Base-by-base conservation (phyloP, 2,797 vertebrate genomes). In the Hydrocynus forskahlii region DNA sequence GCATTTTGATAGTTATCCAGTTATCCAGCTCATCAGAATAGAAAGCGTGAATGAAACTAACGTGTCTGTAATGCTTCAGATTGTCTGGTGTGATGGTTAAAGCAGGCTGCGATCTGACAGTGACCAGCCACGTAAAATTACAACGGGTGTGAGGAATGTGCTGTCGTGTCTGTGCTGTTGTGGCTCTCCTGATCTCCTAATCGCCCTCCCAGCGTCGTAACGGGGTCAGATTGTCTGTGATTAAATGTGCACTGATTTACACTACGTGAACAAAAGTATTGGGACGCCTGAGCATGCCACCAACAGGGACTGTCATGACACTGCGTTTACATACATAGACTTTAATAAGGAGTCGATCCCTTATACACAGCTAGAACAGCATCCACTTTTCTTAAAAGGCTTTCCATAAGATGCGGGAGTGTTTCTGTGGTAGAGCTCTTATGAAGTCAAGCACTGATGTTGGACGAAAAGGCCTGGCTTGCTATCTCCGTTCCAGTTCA, bases 81-180 rank as follows among this genome's bases (percentile, higher is more conserved):
- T 63, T 13, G 25, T 68, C 63, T 76, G 75, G 12, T 78, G 40
- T n/a, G 23, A 25, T 14, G 67, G 50, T 29, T 19, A 29, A 52
- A 59, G 10, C 21, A 70, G 17, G 14, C 25, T 29, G 6, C 5
- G 63, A 66, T 19, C 63, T 67, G 23, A 38, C 21, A 4, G 71
- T 17, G 2, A 62, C 21, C 2, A 0, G 3, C 2, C 16, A 45
- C 69, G 43, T 69, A 25, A 66, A 75, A 79, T 73, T 48, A 60
- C 60, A 78, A 76, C 86, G 45, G 67, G 83, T 83, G 64, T 50
- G 19, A 80, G 81, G 87, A 88, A 86, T 88, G 87, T 79, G 82
- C 69, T 50, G 63, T 84, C 71, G 25, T 80, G 43, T 81, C 73
- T 59, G 55, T 19, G 35, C 35, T 35, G 35, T 74, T 77, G 64